These are phyloP conservation scores for Clarias macrocephalus DNA, from an alignment of 2,113 vertebrate species.

Conservation along the genomic window DNA sequence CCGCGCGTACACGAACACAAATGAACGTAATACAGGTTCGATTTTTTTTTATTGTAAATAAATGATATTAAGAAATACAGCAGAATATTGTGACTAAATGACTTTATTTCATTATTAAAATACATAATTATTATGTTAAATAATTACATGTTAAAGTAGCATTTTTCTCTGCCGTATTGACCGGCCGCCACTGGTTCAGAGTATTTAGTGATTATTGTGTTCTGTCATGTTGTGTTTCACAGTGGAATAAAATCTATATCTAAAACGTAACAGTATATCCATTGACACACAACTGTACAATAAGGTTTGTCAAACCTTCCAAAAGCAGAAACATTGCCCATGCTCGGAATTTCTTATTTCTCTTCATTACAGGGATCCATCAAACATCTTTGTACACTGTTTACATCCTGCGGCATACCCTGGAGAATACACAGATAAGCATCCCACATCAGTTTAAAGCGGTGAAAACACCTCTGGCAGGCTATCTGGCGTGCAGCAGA, in stretches of 20 bases:
- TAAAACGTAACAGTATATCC: not conserved
- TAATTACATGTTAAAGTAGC: too few relatives aligned
- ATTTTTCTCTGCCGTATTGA: too few relatives aligned
- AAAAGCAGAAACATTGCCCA: not conserved
- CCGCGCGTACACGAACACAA: too few relatives aligned
- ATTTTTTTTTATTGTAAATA: too few relatives aligned
- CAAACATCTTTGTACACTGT: conserved; percentile 10
- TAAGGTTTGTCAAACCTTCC: not conserved
- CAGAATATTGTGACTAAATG: too few relatives aligned
- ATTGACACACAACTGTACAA: not conserved
- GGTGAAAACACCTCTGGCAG: conserved; percentile 33
- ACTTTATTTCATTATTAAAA: too few relatives aligned
- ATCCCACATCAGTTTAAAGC: conserved; percentile 40
- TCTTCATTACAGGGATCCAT: not conserved
- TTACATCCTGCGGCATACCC: conserved; percentile 27
- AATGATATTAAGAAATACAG: too few relatives aligned
- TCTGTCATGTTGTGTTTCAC: conserved; percentile 47
- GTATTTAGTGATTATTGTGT: conserved; percentile 50
- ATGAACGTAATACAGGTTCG: too few relatives aligned
- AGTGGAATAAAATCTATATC: not conserved
- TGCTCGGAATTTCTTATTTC: conserved; percentile 26
- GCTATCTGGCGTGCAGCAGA: conserved; percentile 9
- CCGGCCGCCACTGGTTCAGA: conserved; percentile 23
- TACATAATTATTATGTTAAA: too few relatives aligned
- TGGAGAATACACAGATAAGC: conserved; percentile 30